These are phyloP conservation scores for Oceanites oceanicus DNA, from an alignment of 2,113 vertebrate genomes.

Conservation along the genomic window DNA sequence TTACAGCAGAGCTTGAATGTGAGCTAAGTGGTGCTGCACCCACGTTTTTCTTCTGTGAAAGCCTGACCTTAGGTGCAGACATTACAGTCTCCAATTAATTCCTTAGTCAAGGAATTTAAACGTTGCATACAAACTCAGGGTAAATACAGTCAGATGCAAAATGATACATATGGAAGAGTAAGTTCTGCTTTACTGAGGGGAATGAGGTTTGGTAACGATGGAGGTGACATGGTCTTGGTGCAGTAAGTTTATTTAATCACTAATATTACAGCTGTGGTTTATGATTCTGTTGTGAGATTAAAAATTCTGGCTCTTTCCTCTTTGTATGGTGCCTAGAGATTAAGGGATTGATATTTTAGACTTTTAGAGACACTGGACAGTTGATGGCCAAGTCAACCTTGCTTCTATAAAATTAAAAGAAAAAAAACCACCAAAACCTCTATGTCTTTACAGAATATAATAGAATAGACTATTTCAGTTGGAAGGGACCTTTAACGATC, in stretches of 20 bases:
- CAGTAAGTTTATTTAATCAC: background rate
- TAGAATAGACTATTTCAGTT: background rate
- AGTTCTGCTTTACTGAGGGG: background rate
- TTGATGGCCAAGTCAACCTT: background rate
- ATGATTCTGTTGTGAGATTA: background rate
- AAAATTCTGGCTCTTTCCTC: background rate
- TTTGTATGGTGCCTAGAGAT: background rate
- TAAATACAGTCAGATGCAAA: background rate
- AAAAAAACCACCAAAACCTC: background rate
- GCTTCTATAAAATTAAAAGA: background rate
- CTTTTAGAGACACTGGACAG: background rate
- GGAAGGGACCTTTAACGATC: background rate
- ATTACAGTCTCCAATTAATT: background rate
- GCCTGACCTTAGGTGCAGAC: background rate
- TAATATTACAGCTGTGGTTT: background rate
- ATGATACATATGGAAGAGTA: background rate
- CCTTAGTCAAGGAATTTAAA: background rate
- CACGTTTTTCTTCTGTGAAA: background rate
- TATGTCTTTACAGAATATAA: background rate
- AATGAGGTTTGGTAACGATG: background rate
- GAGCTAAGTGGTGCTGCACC: background rate
- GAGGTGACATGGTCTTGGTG: background rate
- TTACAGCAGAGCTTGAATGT: background rate
- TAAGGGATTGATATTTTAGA: background rate
- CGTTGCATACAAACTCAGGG: background rate